phyloP scores from a whole-genome alignment of 2,113 vertebrate species.

The Desmodus rotundus region DNA sequence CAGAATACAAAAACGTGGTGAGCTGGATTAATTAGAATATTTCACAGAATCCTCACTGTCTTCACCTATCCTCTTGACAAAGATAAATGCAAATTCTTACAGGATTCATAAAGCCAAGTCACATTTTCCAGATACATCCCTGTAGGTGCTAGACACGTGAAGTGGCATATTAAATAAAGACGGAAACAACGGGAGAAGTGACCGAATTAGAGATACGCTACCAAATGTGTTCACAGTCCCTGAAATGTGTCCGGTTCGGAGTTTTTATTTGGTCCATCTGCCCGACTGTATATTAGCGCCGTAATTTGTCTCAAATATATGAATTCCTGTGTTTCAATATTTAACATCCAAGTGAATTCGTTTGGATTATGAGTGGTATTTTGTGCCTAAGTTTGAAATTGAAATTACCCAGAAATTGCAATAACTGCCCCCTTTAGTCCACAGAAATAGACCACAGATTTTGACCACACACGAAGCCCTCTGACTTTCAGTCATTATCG shows the following conservation, averaged over 20 bases:
- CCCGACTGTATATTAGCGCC: background rate
- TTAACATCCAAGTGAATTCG: constrained; percentile 16
- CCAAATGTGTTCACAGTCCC: constrained; percentile 7
- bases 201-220: constrained; percentile 14
- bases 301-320: background rate
- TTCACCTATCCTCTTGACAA: constrained; percentile 65
- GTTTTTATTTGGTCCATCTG: constrained; percentile 53
- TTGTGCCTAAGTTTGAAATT: background rate
- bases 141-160: constrained; percentile 53
- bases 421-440: background rate
- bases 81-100: constrained; percentile 68
- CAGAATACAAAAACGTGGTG: constrained; percentile 52
- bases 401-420: background rate
- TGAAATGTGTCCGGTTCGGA: constrained; percentile 39
- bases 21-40: constrained; percentile 69
- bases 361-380: background rate
- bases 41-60: constrained; percentile 43
- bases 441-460: background rate
- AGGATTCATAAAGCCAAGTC: constrained; percentile 56
- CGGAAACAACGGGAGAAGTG: background rate
- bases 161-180: constrained; percentile 9
- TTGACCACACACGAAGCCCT: background rate
- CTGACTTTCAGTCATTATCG: background rate
- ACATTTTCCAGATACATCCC: constrained; percentile 46
- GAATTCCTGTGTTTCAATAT: background rate